phyloP scores from a whole-genome alignment of 2,113 vertebrate species.

The Corythornis vintsioides region DNA sequence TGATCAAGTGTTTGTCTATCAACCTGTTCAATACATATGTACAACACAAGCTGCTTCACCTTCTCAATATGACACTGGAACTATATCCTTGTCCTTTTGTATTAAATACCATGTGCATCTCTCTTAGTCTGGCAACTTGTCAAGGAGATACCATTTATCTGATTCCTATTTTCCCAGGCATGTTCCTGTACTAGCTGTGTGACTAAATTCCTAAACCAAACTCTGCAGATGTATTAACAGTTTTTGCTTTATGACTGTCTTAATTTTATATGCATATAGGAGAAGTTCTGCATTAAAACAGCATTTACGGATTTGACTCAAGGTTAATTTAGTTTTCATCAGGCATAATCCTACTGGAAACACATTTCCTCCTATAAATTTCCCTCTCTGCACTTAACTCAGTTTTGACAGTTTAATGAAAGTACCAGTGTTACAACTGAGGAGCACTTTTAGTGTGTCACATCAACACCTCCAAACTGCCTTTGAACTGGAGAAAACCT shows the following conservation, averaged over 20 bases:
- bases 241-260: background rate
- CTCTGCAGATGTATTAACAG: background rate
- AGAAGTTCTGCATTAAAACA: background rate
- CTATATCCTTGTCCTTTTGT: background rate
- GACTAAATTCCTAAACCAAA: background rate
- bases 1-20: background rate
- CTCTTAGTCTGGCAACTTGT: background rate
- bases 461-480: constrained; percentile 28
- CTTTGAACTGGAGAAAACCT: constrained; percentile 54
- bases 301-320: background rate
- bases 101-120: background rate
- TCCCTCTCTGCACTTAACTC: background rate
- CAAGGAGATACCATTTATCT: background rate
- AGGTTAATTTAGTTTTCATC: constrained; percentile 55
- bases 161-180: background rate
- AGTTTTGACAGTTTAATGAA: constrained; percentile 55
- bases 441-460: constrained; percentile 21
- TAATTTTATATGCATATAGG: background rate
- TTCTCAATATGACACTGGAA: background rate
- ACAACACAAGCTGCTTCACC: background rate
- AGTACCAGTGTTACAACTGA: background rate
- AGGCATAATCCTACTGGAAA: constrained; percentile 16
- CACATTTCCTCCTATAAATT: constrained; percentile 27
- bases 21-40: background rate
- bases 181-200: background rate